These are phyloP conservation scores for Drosophila imparisetae DNA, from an alignment of 2,888 invertebrate genomes.

Conservation along the genomic window DNA sequence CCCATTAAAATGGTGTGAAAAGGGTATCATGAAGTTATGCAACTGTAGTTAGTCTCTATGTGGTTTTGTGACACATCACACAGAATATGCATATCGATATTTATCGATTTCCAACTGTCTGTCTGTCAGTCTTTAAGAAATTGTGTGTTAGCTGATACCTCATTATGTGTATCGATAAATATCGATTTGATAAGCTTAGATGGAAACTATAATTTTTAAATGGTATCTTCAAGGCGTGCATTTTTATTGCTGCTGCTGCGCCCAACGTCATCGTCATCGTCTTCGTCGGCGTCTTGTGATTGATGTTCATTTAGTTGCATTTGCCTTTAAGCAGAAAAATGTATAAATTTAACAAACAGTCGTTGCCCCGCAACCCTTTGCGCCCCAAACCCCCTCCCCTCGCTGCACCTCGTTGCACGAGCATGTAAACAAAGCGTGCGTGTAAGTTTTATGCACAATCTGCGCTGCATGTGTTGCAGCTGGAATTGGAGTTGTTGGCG, in stretches of 20 bases:
- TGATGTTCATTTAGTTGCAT: conserved; percentile 82
- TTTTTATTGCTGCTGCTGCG: conserved; percentile 8
- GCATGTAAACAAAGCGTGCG: conserved; percentile 68
- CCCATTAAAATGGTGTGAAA: not conserved
- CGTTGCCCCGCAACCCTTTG: conserved; percentile 15
- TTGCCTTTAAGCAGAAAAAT: conserved; percentile 82
- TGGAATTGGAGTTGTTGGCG: conserved; percentile 7
- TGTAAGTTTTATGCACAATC: conserved; percentile 73
- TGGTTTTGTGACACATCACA: not conserved
- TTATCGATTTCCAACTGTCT: not conserved
- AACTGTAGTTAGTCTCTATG: not conserved
- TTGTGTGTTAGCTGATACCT: not conserved
- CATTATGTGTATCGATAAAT: not conserved
- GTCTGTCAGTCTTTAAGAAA: not conserved
- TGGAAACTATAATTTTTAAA: not conserved
- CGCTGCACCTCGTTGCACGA: not conserved
- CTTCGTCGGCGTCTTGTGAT: conserved; percentile 76
- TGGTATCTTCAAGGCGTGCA: not conserved
- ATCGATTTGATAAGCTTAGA: not conserved
- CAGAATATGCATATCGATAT: not conserved
- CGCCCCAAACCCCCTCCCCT: not conserved
- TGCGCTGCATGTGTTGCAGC: conserved; percentile 71
- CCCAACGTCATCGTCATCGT: conserved; percentile 28
- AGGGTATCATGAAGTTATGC: not conserved
- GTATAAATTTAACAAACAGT: conserved; percentile 80